phyloP scores from a whole-genome alignment of 2,797 vertebrate genomes.

The Corythornis leucogaster region DNA sequence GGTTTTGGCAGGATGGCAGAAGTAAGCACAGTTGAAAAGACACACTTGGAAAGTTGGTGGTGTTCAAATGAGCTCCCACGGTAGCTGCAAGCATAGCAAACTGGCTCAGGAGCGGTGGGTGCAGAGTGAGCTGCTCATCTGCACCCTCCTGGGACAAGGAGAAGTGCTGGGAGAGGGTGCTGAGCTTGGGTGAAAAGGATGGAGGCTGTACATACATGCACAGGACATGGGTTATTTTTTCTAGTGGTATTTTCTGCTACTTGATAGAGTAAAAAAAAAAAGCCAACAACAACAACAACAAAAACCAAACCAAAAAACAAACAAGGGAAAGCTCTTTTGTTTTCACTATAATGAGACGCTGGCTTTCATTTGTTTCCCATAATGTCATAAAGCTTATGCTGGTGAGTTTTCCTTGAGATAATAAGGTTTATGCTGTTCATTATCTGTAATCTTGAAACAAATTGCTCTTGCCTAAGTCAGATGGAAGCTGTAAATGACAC shows the following conservation, averaged over 20 bases:
- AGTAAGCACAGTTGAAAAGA: constrained; percentile 13
- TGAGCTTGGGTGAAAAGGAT: background rate
- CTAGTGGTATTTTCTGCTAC: background rate
- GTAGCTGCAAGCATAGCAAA: background rate
- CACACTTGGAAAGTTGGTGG: background rate
- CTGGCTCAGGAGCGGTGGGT: rapidly evolving
- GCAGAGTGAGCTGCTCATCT: background rate
- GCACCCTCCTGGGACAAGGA: no score
- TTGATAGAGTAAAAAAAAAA: background rate
- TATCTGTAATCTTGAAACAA: background rate
- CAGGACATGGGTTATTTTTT: background rate
- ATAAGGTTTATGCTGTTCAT: background rate
- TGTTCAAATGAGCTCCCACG: background rate
- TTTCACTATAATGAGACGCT: background rate
- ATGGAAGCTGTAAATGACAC: background rate
- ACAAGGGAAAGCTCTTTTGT: background rate
- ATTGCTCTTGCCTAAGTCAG: background rate
- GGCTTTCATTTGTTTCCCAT: background rate
- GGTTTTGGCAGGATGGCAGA: background rate
- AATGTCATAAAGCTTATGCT: background rate
- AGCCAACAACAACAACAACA: background rate
- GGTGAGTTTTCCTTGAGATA: background rate
- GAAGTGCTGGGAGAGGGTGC: no score
- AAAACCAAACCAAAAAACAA: no score
- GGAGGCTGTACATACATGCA: rapidly evolving